Base-by-base conservation (phyloP, 1,140 invertebrate genomes). In the Apis cerana region DNA sequence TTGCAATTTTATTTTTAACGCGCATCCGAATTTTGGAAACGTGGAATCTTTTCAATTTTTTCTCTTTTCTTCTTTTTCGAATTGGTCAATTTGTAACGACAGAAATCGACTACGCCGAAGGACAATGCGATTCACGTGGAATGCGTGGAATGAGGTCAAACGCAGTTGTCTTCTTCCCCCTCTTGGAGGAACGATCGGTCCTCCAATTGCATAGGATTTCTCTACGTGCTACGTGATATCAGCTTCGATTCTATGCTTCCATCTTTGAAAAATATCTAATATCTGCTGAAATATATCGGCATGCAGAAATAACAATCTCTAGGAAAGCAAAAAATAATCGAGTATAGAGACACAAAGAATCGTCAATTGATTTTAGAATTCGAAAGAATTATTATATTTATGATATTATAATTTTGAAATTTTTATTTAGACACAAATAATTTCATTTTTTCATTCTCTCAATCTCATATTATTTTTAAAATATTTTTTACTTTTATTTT, bases 221-320 rank as follows among this genome's bases (percentile, higher is more conserved):
- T 70, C 72, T 76, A 75, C 58, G 19, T 62, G 21, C 61, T 23
- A 23, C n/a, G n/a, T 65, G 54, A 13, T 62, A 33, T n/a, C 52
- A 48, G 23, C 48, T 59, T 61, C 50, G 27, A 64, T 82, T 61
- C n/a, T 52, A 61, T 50, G 61, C n/a, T 9, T 61, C 48, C 64
- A 82, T 82, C 75, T 65, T 17, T 50, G n/a, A 48, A 50, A 86
- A 82, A 82, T 78, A 87, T 85, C 85, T 85, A 76, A 67, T 78
- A 75, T 79, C 75, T 74, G 70, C 48, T 67, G 80, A 77, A 79
- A 75, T 86, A 79, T 79, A 75, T 82, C 64, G 43, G 65, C 59
- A 52, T 54, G 33, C 33, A 33, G n/a, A 77, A 65, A 33, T 13
- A 52, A 15, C 65, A 17, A 11, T 21, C 48, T 12, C 10, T 13